Evolutionary conservation across 2,113 vertebrate species (phyloP).

Genomic region (Prunella himalayana): DNA sequence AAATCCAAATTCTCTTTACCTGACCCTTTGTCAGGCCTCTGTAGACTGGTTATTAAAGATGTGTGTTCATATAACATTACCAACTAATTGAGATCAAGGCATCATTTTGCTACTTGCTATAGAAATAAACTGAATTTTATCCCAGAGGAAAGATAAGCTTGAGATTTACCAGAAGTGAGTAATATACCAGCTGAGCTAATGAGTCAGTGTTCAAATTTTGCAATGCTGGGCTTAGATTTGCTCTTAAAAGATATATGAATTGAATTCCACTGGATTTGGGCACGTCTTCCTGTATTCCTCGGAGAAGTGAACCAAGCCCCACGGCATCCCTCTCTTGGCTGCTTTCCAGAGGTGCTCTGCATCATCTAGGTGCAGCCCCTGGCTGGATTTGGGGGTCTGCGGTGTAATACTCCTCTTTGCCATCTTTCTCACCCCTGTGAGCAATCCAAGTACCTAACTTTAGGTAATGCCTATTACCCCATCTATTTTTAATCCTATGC

Average conservation of each 20-base stretch:
- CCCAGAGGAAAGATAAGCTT: background rate
- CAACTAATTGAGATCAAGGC: constrained; percentile 3
- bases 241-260: background rate
- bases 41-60: background rate
- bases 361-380: background rate
- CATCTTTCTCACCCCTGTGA: background rate
- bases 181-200: background rate
- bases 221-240: background rate
- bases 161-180: background rate
- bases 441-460: background rate
- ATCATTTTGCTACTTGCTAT: constrained; percentile 1
- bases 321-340: background rate
- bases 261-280: background rate
- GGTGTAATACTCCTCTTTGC: background rate
- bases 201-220: background rate
- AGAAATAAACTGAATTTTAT: background rate
- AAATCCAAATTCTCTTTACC: background rate
- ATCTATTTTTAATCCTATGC: background rate
- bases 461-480: background rate
- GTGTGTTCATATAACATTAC: background rate
- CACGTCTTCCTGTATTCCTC: background rate
- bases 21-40: background rate
- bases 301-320: background rate
- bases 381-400: background rate
- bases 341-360: background rate